Base-by-base conservation (phyloP, 1,140 invertebrate species). In the Wiebesia pumilae region DNA sequence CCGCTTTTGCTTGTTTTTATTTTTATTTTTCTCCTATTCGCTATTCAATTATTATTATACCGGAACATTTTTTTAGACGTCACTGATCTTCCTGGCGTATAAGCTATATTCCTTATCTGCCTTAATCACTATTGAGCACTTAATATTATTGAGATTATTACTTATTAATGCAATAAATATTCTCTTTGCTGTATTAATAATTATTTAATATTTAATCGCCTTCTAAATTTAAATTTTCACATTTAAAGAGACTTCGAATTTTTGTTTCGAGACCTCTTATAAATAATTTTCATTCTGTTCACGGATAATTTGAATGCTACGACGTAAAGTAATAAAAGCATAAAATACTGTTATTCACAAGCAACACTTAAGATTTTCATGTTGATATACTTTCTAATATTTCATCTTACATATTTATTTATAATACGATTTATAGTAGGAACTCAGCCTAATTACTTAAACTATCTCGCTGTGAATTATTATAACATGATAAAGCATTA, bases 401-500 rank as follows among this genome's bases (percentile, higher is more conserved):
- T 40, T 69, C 2, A 35, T 81, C 33, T 19, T 47, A 35, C 35
- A 12, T 51, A 58, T 79, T 79, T 58, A 12, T 84, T n/a, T 83
- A 71, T 58, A 83, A 71, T 58, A 69, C 21, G 71, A 24, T 73
- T 54, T 62, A 62, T n/a, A 81, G 62, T 35, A 81, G 47, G 58
- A 71, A 30, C 33, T 54, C 77, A 16, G 58, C 54, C 73, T 85
- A 85, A 81, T 85, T 81, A 73, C 65, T 81, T 80, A 85, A 87
- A 82, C 71, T 16, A 38, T 54, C 71, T 69, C 43, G 54, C 77
- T 80, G 43, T 75, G 43, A 54, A 65, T 81, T 81, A 75, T 87
- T 78, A 81, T 77, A 87, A 88, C 69, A 82, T 89, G 90, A 91
- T 91, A 88, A 89, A 85, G 78, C 85, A 88, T 91, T 91, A 91